Evolutionary conservation across 1,140 invertebrate genomes (phyloP).

Genomic region (Oedothorax gibbosus): DNA sequence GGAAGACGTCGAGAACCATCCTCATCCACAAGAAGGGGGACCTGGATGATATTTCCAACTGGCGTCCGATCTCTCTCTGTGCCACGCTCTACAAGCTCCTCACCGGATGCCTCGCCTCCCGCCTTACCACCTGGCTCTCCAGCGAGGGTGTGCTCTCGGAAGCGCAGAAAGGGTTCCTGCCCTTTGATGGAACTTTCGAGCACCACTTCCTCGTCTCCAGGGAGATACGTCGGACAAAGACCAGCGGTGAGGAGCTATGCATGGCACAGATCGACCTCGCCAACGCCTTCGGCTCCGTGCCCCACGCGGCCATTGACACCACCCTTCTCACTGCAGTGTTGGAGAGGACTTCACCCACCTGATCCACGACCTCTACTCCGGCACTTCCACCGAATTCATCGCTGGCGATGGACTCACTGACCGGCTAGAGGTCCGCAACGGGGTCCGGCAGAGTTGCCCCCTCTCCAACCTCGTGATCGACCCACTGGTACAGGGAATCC

Average conservation of each 20-base stretch:
- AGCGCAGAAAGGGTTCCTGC: neutral
- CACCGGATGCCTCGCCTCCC: neutral
- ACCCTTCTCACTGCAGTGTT: neutral
- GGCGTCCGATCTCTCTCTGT: neutral
- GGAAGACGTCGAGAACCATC: neutral
- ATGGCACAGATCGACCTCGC: neutral
- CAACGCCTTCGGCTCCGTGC: neutral
- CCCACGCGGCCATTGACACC: neutral
- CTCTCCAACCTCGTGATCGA: neutral
- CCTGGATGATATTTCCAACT: neutral
- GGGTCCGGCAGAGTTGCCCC: neutral
- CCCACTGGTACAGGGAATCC: neutral
- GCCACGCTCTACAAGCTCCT: no score
- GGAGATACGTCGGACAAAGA: neutral
- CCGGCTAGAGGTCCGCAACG: no score
- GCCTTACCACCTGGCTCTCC: neutral
- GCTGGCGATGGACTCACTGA: no score
- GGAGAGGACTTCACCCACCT: neutral
- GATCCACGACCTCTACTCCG: no score
- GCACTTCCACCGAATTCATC: no score
- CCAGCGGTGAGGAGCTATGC: neutral
- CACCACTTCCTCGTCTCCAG: neutral
- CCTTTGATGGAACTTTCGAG: neutral
- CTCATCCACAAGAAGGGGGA: neutral
- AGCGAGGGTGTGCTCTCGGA: neutral